phyloP scores from a whole-genome alignment of 2,797 vertebrate species.

The Gadopsis marmoratus region DNA sequence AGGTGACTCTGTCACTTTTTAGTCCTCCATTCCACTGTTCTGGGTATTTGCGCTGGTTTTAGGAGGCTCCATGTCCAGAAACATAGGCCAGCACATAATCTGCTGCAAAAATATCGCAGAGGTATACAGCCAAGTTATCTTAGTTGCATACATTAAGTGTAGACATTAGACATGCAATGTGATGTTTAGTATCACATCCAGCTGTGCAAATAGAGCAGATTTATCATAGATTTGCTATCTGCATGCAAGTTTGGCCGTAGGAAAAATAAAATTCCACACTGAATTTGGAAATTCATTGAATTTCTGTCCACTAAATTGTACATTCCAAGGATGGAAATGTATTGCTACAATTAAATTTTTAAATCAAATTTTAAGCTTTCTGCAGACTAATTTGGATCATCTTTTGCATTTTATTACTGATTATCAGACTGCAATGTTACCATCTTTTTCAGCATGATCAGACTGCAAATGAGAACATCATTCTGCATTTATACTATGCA shows the following conservation, averaged over 20 bases:
- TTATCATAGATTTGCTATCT: slow-evolving; percentile 18
- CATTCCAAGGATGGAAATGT: slow-evolving; percentile 36
- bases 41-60: slow-evolving; percentile 65
- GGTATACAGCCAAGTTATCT: slow-evolving; percentile 60
- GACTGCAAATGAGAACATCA: slow-evolving; percentile 20
- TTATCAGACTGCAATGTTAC: neutral
- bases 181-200: slow-evolving; percentile 46
- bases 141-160: slow-evolving; percentile 44
- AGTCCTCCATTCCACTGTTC: slow-evolving; percentile 77
- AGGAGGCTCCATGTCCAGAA: slow-evolving; percentile 55
- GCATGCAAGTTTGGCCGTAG: slow-evolving; percentile 28
- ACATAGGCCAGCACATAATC: slow-evolving; percentile 57
- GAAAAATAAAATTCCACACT: slow-evolving; percentile 25
- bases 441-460: slow-evolving; percentile 18
- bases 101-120: slow-evolving; percentile 50
- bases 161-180: slow-evolving; percentile 40
- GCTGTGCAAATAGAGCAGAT: slow-evolving; percentile 51
- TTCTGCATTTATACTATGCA: slow-evolving; percentile 35
- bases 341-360: slow-evolving; percentile 19
- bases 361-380: slow-evolving; percentile 30
- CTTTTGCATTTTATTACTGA: slow-evolving; percentile 41
- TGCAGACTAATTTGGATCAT: slow-evolving; percentile 62
- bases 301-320: slow-evolving; percentile 48
- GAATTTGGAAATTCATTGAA: slow-evolving; percentile 22
- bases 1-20: slow-evolving; percentile 67